Percentiles rank a stretch among this genome's conserved stretches.
phyloP scores from a whole-genome alignment of 1,140 invertebrate genomes.

The Pogonognathellus flavescens region DNA sequence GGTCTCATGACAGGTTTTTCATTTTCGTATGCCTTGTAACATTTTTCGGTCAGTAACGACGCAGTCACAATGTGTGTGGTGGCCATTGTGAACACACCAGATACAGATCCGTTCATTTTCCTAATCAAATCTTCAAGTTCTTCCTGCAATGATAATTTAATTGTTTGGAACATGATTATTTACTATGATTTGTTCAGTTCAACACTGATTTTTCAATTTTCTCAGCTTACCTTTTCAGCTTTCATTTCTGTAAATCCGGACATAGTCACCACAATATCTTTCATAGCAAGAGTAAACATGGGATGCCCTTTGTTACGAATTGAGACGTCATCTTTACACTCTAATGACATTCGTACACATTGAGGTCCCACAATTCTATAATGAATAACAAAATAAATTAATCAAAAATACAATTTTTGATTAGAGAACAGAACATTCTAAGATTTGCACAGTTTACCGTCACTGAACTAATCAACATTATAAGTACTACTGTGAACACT shows the following conservation, averaged over 20 bases:
- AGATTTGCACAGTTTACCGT: too few species aligned
- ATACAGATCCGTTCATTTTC: conserved; percentile 11
- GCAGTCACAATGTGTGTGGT: conserved; percentile 7
- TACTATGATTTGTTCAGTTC: too few species aligned
- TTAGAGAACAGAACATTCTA: too few species aligned
- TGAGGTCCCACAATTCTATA: conserved; percentile 76
- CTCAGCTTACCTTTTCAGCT: not conserved
- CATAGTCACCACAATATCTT: conserved; percentile 79
- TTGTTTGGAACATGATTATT: too few species aligned
- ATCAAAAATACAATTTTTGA: too few species aligned
- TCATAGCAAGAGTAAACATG: conserved; percentile 86
- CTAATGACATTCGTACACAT: conserved; percentile 83
- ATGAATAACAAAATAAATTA: not conserved
- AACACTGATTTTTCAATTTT: too few species aligned
- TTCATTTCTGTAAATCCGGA: conserved; percentile 77
- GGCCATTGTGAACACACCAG: not conserved
- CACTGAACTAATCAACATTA: not conserved
- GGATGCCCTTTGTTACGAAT: conserved; percentile 81
- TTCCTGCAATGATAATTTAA: not conserved
- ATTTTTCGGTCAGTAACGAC: conserved; percentile 80
- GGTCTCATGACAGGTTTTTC: conserved; percentile 82
- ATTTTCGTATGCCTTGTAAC: conserved; percentile 75
- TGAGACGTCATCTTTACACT: conserved; percentile 75
- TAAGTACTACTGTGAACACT: too few species aligned
- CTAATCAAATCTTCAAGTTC: not conserved